Base-by-base conservation (phyloP, 2,888 invertebrate genomes). In the Alentia gelatinosa region DNA sequence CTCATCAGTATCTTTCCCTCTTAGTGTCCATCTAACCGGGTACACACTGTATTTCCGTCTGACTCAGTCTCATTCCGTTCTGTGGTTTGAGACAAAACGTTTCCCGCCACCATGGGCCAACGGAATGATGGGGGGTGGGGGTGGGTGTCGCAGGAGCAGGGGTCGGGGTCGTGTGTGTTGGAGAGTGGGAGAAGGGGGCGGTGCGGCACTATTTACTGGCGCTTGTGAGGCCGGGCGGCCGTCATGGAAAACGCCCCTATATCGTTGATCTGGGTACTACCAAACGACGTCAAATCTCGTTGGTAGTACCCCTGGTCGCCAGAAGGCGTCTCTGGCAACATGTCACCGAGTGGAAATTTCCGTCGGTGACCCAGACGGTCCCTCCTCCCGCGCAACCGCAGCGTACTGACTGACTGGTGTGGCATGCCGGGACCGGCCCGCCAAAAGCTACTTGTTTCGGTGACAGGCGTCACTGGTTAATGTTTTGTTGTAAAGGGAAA, bases 271-370 rank as follows among this genome's bases (percentile, higher is more conserved):
- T 56, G 56, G 23, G 56, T 56, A n/a, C n/a, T n/a, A n/a, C n/a
- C n/a, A n/a, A n/a, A n/a, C n/a, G n/a, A n/a, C n/a, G n/a, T n/a
- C n/a, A n/a, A n/a, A n/a, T n/a, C n/a, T n/a, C n/a, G n/a, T n/a
- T n/a, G n/a, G n/a, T n/a, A n/a, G 56, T 56, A 56, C 56, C 56
- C 19, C 56, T n/a, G 9, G n/a, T 19, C 9, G 23, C 56, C 56
- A n/a, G 23, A n/a, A 56, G 56, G 56, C n/a, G 56, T 56, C 56
- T 56, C 47, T n/a, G 23, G 68, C 68, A 12, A 68, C 68, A 30
- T 68, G 68, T 68, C 68, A 68, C n/a, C 68, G 30, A 19, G 68
- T 68, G 68, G 68, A 68, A 68, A 68, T 68, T 68, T 68, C 68
- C 68, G 68, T 68, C 68, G n/a, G 68, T 30, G 68, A 68, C 68